phyloP scores from a whole-genome alignment of 2,797 vertebrate genomes.

The Tokudaia muenninki region DNA sequence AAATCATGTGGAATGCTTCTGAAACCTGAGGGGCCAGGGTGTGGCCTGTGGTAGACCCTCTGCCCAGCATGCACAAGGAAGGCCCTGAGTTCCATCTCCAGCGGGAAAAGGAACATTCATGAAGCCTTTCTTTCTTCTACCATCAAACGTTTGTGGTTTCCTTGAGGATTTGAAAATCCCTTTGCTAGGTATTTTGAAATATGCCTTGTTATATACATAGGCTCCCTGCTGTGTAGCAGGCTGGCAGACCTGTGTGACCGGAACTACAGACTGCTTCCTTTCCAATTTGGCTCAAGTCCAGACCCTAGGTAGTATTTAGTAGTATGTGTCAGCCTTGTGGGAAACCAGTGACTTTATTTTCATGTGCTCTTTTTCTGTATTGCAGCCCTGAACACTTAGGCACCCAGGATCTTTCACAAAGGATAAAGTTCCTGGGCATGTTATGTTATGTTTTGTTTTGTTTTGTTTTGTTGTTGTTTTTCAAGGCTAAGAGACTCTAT shows the following conservation, averaged over 20 bases:
- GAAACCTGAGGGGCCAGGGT: background rate
- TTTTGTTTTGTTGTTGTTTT: background rate
- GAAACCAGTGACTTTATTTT: background rate
- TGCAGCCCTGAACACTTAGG: background rate
- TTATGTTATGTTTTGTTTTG: background rate
- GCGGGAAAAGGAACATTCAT: background rate
- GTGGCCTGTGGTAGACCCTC: background rate
- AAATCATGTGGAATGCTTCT: background rate
- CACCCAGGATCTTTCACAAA: background rate
- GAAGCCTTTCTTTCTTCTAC: background rate
- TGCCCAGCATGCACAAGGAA: background rate
- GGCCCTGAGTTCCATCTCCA: background rate
- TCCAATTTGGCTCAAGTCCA: background rate
- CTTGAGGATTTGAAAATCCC: background rate
- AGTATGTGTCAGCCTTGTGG: background rate
- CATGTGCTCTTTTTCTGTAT: background rate
- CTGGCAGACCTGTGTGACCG: too few relatives aligned
- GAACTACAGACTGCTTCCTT: background rate
- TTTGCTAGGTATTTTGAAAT: background rate
- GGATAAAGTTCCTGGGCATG: constrained; percentile 16
- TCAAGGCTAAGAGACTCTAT: background rate
- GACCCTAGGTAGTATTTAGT: background rate
- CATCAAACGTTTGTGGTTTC: background rate
- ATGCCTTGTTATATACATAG: background rate
- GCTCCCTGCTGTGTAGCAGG: background rate